Base-by-base conservation (phyloP, 1,140 invertebrate genomes). In the Tetranychus urticae region DNA sequence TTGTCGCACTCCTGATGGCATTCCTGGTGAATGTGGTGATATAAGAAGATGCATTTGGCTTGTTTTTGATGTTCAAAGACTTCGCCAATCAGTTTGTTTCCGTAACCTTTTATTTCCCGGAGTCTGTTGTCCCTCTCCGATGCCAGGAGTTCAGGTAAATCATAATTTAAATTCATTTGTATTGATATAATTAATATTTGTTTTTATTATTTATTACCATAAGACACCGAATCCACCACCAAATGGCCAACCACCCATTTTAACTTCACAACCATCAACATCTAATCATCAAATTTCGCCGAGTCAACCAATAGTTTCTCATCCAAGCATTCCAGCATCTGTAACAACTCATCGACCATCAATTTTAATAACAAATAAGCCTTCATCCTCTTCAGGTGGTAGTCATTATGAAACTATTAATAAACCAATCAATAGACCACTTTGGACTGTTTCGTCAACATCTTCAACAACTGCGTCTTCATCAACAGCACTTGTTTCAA, bases 91-190 rank as follows among this genome's bases (percentile, higher is more conserved):
- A 0, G 76, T 92, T 7, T 93, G 88, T 69, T 92, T 93, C 68
- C 89, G 91, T 72, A 85, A 84, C 64, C 74, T 91, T 1, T 88
- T 91, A 67, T 83, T 88, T 2, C 88, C 88, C 2, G 88, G 87
- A 23, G 86, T 91, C 2, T 92, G 88, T 69, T 91, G 88, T 73
- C 87, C 87, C 3, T 50, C 48, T 60, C 37, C n/a, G 48, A 48
- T 61, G 57, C 37, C n/a, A 55, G 12, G 7, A 59, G 10, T 42
- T 42, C 39, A 42, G 39, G 39, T 42, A 42, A 54, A 54, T 31
- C n/a, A 4, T 54, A 4, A 5, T 54, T 34, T 13, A 54, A 54
- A 54, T 31, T 54, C 50, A n/a, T n/a, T n/a, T n/a, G n/a, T n/a
- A n/a, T n/a, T n/a, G n/a, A n/a, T n/a, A n/a, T n/a, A n/a, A n/a